A percentile compares a stretch with the other conserved stretches of the same genome.
phyloP scores from a whole-genome alignment of 2,113 vertebrate species.

The Pandion haliaetus region DNA sequence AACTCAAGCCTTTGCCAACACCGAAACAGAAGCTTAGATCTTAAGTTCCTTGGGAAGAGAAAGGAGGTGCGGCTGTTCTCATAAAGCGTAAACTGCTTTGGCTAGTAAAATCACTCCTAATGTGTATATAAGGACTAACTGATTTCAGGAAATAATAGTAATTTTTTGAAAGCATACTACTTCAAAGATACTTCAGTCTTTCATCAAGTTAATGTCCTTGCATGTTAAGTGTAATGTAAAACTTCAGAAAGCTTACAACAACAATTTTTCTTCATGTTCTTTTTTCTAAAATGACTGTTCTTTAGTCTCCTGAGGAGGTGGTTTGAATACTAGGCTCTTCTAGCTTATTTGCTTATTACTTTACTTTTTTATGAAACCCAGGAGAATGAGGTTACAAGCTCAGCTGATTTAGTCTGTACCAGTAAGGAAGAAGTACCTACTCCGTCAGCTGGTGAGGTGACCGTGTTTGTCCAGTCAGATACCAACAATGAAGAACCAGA shows the following conservation, averaged over 20 bases:
- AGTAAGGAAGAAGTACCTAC: not conserved
- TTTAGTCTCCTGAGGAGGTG: not conserved
- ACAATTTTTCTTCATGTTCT: not conserved
- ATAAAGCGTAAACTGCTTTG: not conserved
- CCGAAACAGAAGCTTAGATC: not conserved
- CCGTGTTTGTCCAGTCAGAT: not conserved
- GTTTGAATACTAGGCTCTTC: not conserved
- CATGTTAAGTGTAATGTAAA: not conserved
- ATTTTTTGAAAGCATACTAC: not conserved
- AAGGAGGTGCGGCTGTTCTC: not conserved
- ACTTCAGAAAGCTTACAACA: not conserved
- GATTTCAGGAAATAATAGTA: not conserved
- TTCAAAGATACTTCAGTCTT: not conserved
- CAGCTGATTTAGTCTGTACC: not conserved
- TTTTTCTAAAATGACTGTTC: not conserved
- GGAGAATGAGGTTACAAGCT: conserved; percentile 24
- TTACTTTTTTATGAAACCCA: conserved; percentile 21
- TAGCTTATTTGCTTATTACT: not conserved
- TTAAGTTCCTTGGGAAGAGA: not conserved
- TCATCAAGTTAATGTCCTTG: not conserved
- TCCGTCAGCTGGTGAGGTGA: not conserved
- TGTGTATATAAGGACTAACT: not conserved
- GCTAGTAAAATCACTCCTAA: not conserved
- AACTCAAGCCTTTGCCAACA: not conserved
- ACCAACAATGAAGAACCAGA: conserved; percentile 38